phyloP scores from a whole-genome alignment of 2,113 vertebrate genomes.

The Smithornis capensis region DNA sequence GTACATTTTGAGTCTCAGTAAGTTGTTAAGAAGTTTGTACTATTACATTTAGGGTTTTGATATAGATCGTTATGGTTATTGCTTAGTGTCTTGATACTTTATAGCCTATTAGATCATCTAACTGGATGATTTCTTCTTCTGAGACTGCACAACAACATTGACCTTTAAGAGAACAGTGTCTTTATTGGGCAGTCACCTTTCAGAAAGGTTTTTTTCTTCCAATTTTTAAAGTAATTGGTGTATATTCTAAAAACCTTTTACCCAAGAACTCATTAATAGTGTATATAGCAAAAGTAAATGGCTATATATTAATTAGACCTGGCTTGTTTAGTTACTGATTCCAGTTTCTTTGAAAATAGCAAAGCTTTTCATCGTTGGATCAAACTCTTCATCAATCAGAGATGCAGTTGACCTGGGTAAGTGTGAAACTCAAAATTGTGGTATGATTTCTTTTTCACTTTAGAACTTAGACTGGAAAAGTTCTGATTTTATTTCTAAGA shows the following conservation, averaged over 20 bases:
- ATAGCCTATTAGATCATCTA: not conserved
- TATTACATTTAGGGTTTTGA: not conserved
- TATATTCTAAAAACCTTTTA: not conserved
- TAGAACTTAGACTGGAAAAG: not conserved
- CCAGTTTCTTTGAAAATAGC: conserved; percentile 74
- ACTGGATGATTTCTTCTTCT: not conserved
- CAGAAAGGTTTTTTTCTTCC: not conserved
- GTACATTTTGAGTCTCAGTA: conserved; percentile 30
- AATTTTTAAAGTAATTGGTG: not conserved
- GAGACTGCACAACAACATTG: not conserved
- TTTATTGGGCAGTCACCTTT: not conserved
- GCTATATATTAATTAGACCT: not conserved
- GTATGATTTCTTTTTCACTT: not conserved
- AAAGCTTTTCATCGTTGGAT: conserved; percentile 90
- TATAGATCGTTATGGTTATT: not conserved
- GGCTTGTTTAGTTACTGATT: conserved; percentile 9
- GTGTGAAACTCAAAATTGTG: conserved; percentile 37
- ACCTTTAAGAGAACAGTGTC: not conserved
- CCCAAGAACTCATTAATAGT: not conserved
- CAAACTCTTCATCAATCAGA: conserved; percentile 82
- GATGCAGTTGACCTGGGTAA: conserved; percentile 91
- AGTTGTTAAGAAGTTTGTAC: conserved; percentile 8
- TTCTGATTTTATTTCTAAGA: not conserved
- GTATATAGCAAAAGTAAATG: not conserved
- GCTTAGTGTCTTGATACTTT: not conserved